Evolutionary conservation across 2,113 vertebrate genomes (phyloP), one percentile per base, ranked within the genome.

Genomic region (Gallinago paraguaiae): DNA sequence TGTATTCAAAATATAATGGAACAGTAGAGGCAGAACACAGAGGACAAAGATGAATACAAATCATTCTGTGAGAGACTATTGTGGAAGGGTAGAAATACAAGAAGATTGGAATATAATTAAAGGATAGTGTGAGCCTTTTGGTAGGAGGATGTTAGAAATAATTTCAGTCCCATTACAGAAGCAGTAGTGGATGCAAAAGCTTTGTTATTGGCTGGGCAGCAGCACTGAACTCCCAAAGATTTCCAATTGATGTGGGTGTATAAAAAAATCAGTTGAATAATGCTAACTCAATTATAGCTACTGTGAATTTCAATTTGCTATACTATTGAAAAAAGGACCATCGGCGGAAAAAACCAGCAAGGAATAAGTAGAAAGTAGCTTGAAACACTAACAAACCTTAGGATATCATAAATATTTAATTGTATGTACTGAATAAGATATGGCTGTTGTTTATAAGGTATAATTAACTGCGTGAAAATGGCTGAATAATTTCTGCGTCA

Each of bases 31-130:
- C 85, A 93, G 75, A 97, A 90, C 43, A 69, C 37, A 10, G 65
- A 67, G 77, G 86, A 61, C 86, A 96, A 94, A 39, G 70, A 68
- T 85, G 72, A 97, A 97, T 97, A 81, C 23, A 96, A 96, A 93
- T 97, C 74, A 95, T 15, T 85, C n/a, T 81, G 56, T 76, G 91
- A 95, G 65, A 85, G 69, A 69, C 87, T 96, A 37, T 77, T 86
- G 35, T 64, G 28, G 80, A 92, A 57, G 78, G 23, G 13, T 71
- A 77, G 91, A 95, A 94, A 89, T 95, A 92, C 86, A 92, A 81
- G 86, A 95, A 82, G 85, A 86, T 25, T 94, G 82, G 88, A 94
- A 71, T 96, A 94, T 97, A 98, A 97, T 98, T 97, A 97, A 94
- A 69, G 91, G 53, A 94, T 82, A 60, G 59, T 30, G 37, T 33